These are phyloP conservation scores for Drosophila nr. fundita DNA, from an alignment of 2,888 invertebrate genomes.

Conservation along the genomic window DNA sequence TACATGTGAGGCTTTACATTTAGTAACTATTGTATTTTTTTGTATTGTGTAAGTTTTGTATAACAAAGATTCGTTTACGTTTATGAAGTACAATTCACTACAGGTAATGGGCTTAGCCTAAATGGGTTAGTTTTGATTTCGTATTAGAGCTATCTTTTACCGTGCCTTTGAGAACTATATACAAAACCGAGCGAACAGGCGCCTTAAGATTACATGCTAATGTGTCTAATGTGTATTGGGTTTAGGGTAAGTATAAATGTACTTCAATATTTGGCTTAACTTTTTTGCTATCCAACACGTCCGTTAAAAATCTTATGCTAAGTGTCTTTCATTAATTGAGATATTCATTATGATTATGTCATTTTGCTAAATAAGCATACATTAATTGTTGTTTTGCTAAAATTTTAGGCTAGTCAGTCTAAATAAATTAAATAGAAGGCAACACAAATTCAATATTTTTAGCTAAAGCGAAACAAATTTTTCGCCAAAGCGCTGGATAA, in stretches of 20 bases:
- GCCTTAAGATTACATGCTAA: slow-evolving; percentile 42
- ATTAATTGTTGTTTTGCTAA: slow-evolving; percentile 47
- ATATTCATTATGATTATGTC: slow-evolving; percentile 25
- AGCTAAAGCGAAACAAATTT: slow-evolving; percentile 53
- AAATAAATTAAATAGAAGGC: slow-evolving; percentile 69
- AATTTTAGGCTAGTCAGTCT: slow-evolving; percentile 82
- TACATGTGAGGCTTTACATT: slow-evolving; percentile 41
- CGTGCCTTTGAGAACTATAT: slow-evolving; percentile 70
- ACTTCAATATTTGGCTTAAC: slow-evolving; percentile 70
- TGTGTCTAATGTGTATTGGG: slow-evolving; percentile 15
- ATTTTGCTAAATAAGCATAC: slow-evolving; percentile 40
- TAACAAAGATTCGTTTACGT: slow-evolving; percentile 37
- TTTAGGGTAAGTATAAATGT: slow-evolving; percentile 28
- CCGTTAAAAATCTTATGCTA: slow-evolving; percentile 55
- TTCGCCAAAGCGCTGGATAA: slow-evolving; percentile 57
- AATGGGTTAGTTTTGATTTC: slow-evolving; percentile 52
- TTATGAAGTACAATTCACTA: slow-evolving; percentile 51
- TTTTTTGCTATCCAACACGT: slow-evolving; percentile 55
- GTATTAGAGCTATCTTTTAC: slow-evolving; percentile 69
- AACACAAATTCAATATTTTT: slow-evolving; percentile 51
- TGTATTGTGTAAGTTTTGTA: slow-evolving; percentile 30
- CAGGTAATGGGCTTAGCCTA: slow-evolving; percentile 61
- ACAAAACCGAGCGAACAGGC: slow-evolving; percentile 46
- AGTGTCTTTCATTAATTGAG: slow-evolving; percentile 51
- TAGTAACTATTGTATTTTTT: slow-evolving; percentile 53